These are phyloP conservation scores for Ceratoteleas bidentatus DNA, from an alignment of 1,140 invertebrate genomes.

Conservation along the genomic window DNA sequence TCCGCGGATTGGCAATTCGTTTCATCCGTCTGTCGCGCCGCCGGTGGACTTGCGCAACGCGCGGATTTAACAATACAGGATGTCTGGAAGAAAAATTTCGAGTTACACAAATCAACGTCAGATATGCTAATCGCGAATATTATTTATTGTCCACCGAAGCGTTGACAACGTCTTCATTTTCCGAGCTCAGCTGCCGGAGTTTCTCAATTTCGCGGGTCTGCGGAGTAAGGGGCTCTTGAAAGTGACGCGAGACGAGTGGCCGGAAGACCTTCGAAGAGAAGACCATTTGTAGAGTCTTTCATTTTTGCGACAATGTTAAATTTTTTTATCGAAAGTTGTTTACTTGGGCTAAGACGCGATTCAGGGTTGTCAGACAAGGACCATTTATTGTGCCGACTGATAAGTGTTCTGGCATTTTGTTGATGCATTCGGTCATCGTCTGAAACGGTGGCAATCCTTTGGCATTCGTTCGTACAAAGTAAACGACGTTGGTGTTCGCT, in stretches of 20 bases:
- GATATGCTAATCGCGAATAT: constrained; percentile 40
- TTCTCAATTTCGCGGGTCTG: constrained; percentile 34
- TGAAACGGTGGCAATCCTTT: constrained; percentile 83
- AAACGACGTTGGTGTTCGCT: constrained; percentile 83
- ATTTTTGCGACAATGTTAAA: background rate
- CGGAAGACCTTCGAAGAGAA: constrained; percentile 79
- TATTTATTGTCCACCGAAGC: constrained; percentile 38
- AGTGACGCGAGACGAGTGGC: constrained; percentile 81
- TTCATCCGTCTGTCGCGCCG: constrained; percentile 75
- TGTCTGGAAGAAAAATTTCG: constrained; percentile 55
- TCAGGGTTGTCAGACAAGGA: constrained; percentile 82
- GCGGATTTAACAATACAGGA: constrained; percentile 81
- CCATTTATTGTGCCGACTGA: constrained; percentile 83
- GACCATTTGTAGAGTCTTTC: constrained; percentile 29
- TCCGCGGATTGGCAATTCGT: constrained; percentile 62
- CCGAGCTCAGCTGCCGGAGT: constrained; percentile 29
- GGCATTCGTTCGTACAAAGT: constrained; percentile 84
- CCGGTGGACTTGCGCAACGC: constrained; percentile 79
- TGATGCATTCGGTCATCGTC: constrained; percentile 79
- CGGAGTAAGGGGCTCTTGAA: constrained; percentile 63
- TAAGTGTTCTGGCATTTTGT: constrained; percentile 85
- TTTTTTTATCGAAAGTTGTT: constrained; percentile 12
- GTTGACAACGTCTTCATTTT: constrained; percentile 44
- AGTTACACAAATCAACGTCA: constrained; percentile 32
- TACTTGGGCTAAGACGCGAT: constrained; percentile 79